These are phyloP conservation scores for Agrotis clavis DNA, from an alignment of 2,888 invertebrate genomes.

Conservation along the genomic window DNA sequence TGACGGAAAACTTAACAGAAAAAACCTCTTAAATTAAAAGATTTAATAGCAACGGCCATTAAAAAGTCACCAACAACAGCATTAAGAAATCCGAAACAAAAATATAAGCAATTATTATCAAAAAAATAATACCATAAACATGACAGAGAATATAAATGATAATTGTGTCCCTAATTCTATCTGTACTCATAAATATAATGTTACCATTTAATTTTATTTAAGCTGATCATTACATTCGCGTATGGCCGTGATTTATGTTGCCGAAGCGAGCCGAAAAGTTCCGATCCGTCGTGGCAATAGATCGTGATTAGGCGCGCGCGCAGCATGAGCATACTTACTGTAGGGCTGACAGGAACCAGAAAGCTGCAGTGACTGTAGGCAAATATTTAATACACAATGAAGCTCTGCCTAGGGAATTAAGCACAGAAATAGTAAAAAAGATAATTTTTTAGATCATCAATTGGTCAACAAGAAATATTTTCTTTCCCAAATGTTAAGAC, in stretches of 20 bases:
- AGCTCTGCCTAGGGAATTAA: neutral
- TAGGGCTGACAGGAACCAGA: slow-evolving; percentile 46
- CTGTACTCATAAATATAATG: slow-evolving; percentile 63
- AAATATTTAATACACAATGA: neutral
- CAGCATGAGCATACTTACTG: slow-evolving; percentile 72
- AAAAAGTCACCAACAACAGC: slow-evolving; percentile 22
- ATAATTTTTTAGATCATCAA: neutral
- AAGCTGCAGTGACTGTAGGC: neutral
- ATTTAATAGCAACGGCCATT: neutral
- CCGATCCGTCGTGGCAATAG: slow-evolving; percentile 69
- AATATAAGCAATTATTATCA: slow-evolving; percentile 56
- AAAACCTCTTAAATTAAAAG: neutral
- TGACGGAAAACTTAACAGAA: neutral
- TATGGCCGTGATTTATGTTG: slow-evolving; percentile 77
- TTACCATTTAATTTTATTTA: slow-evolving; percentile 67
- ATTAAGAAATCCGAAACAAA: slow-evolving; percentile 31
- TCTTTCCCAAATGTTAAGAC: neutral
- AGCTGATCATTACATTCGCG: slow-evolving; percentile 75
- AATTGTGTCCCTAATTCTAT: slow-evolving; percentile 61
- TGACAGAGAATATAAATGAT: slow-evolving; percentile 65
- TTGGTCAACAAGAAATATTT: neutral
- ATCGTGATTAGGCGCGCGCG: slow-evolving; percentile 76
- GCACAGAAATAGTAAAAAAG: neutral
- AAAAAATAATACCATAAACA: slow-evolving; percentile 59
- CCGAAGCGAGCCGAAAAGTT: slow-evolving; percentile 63